These are phyloP conservation scores for Garra rufa DNA, from an alignment of 2,113 vertebrate genomes.

Conservation along the genomic window DNA sequence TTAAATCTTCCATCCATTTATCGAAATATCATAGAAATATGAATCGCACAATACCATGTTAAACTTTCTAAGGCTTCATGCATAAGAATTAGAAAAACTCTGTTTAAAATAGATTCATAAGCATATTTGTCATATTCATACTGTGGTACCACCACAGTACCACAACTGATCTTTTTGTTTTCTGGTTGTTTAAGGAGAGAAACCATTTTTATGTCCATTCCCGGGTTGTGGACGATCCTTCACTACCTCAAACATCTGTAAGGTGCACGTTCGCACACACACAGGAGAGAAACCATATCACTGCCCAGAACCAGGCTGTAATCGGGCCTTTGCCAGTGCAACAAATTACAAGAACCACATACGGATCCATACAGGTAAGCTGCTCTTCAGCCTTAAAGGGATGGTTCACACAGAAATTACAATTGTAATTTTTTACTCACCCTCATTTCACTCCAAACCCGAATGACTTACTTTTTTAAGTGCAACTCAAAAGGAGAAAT, in stretches of 20 bases:
- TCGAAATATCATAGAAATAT: background rate
- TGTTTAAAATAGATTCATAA: background rate
- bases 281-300: conserved; percentile 97
- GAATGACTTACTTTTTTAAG: background rate
- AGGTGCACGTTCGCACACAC: conserved; percentile 97
- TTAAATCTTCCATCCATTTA: background rate
- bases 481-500: too few species aligned
- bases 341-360: conserved; percentile 99
- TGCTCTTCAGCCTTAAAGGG: background rate
- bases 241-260: conserved; percentile 98
- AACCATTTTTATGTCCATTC: conserved; percentile 94
- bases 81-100: background rate
- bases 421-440: background rate
- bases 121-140: background rate
- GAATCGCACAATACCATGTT: background rate
- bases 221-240: conserved; percentile 96
- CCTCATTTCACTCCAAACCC: background rate
- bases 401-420: background rate
- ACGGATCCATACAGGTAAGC: conserved; percentile 95
- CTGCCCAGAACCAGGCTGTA: conserved; percentile 94
- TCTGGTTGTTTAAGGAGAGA: conserved; percentile 86
- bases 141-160: background rate
- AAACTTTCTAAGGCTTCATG: background rate
- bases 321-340: conserved; percentile 94
- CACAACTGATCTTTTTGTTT: background rate